Evolutionary conservation across 2,797 vertebrate genomes (phyloP).

Genomic region (Vipera ursinii): DNA sequence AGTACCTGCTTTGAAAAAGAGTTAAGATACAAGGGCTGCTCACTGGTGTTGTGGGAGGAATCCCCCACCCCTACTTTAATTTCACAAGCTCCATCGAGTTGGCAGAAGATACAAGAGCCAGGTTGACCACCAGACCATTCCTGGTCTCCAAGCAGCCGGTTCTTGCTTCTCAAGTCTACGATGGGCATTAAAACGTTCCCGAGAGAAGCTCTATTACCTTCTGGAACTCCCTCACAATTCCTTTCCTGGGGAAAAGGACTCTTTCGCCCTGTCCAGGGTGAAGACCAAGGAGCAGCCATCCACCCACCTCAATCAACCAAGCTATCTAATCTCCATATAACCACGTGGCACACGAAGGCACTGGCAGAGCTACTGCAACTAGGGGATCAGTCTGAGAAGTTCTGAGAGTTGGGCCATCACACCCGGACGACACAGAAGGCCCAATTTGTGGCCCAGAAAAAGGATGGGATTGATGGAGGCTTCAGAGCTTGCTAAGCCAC

Average conservation of each 20-base stretch:
- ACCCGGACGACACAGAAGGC: background rate
- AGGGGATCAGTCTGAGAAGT: background rate
- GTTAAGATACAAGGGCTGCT: background rate
- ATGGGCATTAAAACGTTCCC: background rate
- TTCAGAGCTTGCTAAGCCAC: background rate
- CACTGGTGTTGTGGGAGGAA: background rate
- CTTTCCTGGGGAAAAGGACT: background rate
- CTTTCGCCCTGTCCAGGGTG: background rate
- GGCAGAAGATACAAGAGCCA: background rate
- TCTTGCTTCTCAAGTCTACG: background rate
- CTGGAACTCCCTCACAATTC: background rate
- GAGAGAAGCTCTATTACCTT: background rate
- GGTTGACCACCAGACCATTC: constrained; percentile 51
- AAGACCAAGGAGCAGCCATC: background rate
- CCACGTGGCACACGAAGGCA: background rate
- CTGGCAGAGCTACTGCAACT: background rate
- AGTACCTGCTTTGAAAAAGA: constrained; percentile 52
- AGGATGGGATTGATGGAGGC: background rate
- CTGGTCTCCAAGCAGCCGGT: background rate
- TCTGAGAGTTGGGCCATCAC: background rate
- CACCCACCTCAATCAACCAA: background rate
- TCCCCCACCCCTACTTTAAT: background rate
- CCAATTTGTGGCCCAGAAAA: background rate
- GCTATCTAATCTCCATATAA: background rate
- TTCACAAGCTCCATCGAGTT: background rate